Percentiles rank a stretch among this genome's conserved stretches.
These are phyloP conservation scores for Cheirogaleus medius DNA, from an alignment of 2,113 vertebrate species.

Conservation along the genomic window DNA sequence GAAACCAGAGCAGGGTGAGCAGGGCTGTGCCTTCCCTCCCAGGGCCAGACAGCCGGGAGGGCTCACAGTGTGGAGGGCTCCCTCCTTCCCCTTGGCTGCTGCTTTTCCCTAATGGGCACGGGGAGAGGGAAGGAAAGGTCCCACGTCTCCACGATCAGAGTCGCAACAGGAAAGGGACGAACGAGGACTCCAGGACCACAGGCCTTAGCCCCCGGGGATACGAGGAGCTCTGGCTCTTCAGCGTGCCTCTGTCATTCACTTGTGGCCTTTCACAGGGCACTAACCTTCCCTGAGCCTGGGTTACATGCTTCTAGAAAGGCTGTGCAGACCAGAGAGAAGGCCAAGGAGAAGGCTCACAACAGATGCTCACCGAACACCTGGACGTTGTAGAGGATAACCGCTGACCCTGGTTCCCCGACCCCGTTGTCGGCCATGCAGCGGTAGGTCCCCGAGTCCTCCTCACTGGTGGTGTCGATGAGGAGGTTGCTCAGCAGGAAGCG, in stretches of 20 bases:
- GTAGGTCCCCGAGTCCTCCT: conserved; percentile 95
- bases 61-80: neutral
- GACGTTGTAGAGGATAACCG: conserved; percentile 92
- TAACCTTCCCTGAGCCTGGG: neutral
- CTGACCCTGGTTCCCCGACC: conserved; percentile 84
- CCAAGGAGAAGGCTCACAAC: neutral
- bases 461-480: conserved; percentile 91
- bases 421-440: conserved; percentile 93
- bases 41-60: neutral
- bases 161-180: neutral
- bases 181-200: neutral
- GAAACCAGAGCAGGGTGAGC: conserved; percentile 1
- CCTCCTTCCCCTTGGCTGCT: neutral
- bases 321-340: neutral
- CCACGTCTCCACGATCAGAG: neutral
- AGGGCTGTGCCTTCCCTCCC: neutral
- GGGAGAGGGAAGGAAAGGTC: neutral
- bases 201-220: neutral
- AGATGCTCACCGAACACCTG: conserved; percentile 94
- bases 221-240: neutral
- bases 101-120: neutral
- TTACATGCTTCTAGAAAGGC: neutral
- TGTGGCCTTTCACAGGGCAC: neutral
- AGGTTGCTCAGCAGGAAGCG: conserved; percentile 97
- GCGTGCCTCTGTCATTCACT: neutral